These are phyloP conservation scores for Pagetopsis macropterus DNA, from an alignment of 2,797 vertebrate species.

Conservation along the genomic window DNA sequence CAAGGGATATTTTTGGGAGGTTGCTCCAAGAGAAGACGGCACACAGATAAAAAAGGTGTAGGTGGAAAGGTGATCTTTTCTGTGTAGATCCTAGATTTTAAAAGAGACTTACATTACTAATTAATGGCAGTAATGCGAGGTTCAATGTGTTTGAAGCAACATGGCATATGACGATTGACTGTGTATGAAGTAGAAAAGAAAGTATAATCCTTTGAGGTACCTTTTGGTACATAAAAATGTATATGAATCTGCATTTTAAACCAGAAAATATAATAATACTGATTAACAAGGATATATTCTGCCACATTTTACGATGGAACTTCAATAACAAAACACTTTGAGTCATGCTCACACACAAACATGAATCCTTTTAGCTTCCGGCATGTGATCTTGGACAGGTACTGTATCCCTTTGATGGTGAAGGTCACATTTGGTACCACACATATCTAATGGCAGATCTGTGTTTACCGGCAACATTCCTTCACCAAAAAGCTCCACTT, in stretches of 20 bases:
- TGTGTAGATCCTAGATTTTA: neutral
- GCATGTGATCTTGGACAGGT: conserved; percentile 16
- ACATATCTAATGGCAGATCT: conserved; percentile 65
- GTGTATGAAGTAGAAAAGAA: neutral
- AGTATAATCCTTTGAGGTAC: neutral
- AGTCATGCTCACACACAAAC: neutral
- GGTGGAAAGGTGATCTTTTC: neutral
- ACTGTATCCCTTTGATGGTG: conserved; percentile 40
- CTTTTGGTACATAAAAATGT: neutral
- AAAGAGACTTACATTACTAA: neutral
- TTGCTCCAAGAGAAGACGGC: neutral
- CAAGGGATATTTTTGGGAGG: neutral
- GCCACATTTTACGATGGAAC: neutral
- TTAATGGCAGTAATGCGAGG: neutral
- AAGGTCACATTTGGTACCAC: conserved; percentile 60
- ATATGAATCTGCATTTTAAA: neutral
- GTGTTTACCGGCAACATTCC: conserved; percentile 70
- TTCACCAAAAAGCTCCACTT: conserved; percentile 62
- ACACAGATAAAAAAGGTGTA: neutral
- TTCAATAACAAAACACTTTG: neutral
- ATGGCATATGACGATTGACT: neutral
- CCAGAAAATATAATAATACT: neutral
- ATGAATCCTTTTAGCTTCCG: conserved; percentile 11
- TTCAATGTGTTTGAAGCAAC: neutral
- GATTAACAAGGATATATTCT: neutral